Evolutionary conservation across 2,113 vertebrate genomes (phyloP).

Genomic region (Gallinago media): DNA sequence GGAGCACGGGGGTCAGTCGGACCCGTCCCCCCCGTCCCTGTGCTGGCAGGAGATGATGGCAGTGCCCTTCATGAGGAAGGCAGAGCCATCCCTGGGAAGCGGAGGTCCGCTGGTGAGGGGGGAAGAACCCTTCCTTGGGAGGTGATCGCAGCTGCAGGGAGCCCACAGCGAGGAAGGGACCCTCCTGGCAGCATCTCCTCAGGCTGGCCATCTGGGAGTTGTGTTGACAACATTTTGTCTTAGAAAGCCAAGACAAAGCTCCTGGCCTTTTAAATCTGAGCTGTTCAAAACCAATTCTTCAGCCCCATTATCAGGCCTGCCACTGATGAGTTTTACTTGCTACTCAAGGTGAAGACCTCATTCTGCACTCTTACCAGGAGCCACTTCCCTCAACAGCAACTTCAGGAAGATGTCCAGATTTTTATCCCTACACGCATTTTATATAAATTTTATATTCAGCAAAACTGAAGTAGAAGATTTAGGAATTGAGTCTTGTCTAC

Average conservation of each 20-base stretch:
- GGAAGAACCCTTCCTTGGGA: not conserved
- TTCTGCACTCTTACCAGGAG: not conserved
- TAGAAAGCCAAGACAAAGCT: not conserved
- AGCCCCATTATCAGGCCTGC: not conserved
- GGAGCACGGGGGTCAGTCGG: accelerated
- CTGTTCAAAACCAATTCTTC: not conserved
- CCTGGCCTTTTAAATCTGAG: not conserved
- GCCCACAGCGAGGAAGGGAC: not conserved
- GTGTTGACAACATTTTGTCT: not conserved
- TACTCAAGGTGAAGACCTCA: not conserved
- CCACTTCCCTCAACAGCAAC: not conserved
- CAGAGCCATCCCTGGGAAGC: not conserved
- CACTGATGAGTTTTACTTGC: not conserved
- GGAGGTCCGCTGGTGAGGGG: accelerated
- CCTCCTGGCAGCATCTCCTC: not conserved
- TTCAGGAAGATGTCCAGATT: not conserved
- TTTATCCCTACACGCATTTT: not conserved
- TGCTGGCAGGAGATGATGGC: not conserved
- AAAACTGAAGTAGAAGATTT: not conserved
- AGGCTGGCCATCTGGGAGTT: not conserved
- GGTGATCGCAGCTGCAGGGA: not conserved
- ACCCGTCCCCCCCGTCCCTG: accelerated
- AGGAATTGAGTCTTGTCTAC: not conserved
- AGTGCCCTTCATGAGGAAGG: not conserved
- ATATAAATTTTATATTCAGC: not conserved